These are phyloP conservation scores for Hylyphantes graminicola DNA, from an alignment of 1,140 invertebrate species.

Conservation along the genomic window DNA sequence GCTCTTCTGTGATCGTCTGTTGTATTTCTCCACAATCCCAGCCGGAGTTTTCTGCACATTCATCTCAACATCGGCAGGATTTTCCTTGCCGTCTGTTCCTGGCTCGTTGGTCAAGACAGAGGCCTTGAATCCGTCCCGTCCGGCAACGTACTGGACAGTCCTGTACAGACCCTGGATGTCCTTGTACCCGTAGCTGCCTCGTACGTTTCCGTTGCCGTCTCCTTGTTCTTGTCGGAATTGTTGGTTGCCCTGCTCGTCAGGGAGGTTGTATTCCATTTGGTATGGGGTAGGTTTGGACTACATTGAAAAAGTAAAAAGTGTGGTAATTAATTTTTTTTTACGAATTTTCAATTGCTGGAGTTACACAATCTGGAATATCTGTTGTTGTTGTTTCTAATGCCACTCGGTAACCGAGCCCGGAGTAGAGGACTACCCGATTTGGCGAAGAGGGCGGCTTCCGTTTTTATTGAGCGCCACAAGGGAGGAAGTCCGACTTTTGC, in stretches of 20 bases:
- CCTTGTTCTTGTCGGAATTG: slow-evolving; percentile 4
- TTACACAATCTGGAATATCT: too few species aligned
- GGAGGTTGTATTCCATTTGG: neutral
- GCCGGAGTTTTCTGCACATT: slow-evolving; percentile 46
- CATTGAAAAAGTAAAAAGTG: neutral
- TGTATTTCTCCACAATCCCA: slow-evolving; percentile 48
- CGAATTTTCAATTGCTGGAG: neutral
- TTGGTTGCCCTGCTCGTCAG: neutral
- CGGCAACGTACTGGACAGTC: slow-evolving; percentile 36
- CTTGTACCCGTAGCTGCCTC: slow-evolving; percentile 25
- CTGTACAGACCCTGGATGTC: slow-evolving; percentile 32
- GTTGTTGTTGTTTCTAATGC: too few species aligned
- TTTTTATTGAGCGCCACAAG: too few species aligned
- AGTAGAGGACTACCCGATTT: too few species aligned
- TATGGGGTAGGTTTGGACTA: slow-evolving; percentile 11
- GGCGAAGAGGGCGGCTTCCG: too few species aligned
- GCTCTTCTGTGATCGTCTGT: neutral
- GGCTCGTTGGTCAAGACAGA: slow-evolving; percentile 46
- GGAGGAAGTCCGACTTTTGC: too few species aligned
- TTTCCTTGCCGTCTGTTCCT: slow-evolving; percentile 39
- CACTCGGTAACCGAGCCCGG: too few species aligned
- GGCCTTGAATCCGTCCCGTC: slow-evolving; percentile 25
- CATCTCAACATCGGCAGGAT: slow-evolving; percentile 50
- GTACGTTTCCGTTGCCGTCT: slow-evolving; percentile 24
- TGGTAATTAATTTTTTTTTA: neutral